Evolutionary conservation across 2,888 invertebrate species (phyloP), one percentile per base, ranked within the genome.

Genomic region (Acleris holmiana): DNA sequence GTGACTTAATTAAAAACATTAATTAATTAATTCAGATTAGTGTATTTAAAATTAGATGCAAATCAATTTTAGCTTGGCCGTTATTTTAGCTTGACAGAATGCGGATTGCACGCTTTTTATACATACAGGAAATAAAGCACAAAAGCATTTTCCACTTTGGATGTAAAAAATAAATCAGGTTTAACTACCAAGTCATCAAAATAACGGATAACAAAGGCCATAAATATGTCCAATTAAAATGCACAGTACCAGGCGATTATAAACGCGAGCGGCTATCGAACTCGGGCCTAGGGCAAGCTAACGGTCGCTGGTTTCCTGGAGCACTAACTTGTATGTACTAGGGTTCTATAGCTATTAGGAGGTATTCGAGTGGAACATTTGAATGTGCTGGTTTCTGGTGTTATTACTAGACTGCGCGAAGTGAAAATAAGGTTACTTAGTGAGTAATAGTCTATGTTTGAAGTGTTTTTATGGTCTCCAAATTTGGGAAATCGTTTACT

Each of bases 271-370:
- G 71, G 67, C 57, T 68, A 71, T 69, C 62, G 66, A 69, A 70
- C 73, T 68, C 67, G 64, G 44, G 68, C 77, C 76, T 72, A 77
- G 83, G 83, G 82, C 83, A 78, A 79, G 62, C 58, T 83, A 83
- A 83, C 83, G 83, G 83, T 68, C 13, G 71, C 47, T 29, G 7
- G 62, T 71, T 79, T 79, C 79, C 76, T 71, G 73, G 78, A 71
- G n/a, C 49, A 19, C 25, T 60, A 61, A 51, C 29, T 60, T 51
- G 61, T 13, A 46, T 23, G 29, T 19, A 35, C 17, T n/a, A 19
- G 29, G 29, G 29, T 17, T 29, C 19, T 7, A 40, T 17, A 23
- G 13, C 47, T 47, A 47, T 47, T 18, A 17, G 4, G 47, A 47
- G 47, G 46, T 18, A 57, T 25, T 25, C 47, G n/a, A 35, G 48